Evolutionary conservation across 2,113 vertebrate genomes (phyloP).

Genomic region (Muntiacus muntjak): DNA sequence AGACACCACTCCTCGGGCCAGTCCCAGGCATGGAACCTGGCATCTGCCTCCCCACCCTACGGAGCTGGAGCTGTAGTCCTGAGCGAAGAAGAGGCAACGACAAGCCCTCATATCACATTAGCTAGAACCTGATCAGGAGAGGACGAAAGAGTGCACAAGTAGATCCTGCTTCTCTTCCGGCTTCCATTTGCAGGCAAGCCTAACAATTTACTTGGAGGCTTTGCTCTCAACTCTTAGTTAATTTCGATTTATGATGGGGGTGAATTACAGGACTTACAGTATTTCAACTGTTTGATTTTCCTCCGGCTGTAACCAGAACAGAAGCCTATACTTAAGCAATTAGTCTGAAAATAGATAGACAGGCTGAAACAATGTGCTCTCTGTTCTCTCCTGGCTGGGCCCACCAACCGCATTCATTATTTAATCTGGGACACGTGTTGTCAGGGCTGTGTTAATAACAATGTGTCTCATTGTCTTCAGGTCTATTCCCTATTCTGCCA

Average conservation of each 20-base stretch:
- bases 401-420: constrained; percentile 7
- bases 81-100: neutral
- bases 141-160: neutral
- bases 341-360: neutral
- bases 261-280: neutral
- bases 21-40: rapidly evolving
- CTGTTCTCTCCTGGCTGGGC: neutral
- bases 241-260: neutral
- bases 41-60: neutral
- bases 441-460: constrained; percentile 9
- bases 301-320: neutral
- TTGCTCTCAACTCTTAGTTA: neutral
- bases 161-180: neutral
- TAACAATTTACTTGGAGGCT: neutral
- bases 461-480: neutral
- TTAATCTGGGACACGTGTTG: neutral
- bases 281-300: constrained; percentile 21
- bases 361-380: neutral
- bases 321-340: constrained; percentile 44
- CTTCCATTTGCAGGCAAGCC: neutral
- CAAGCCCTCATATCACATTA: neutral
- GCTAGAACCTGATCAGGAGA: neutral
- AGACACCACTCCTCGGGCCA: neutral
- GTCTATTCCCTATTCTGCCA: neutral
- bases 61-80: neutral